Conservation (phyloP, 2,113 vertebrate genomes). For the Ophiodon elongatus region DNA sequence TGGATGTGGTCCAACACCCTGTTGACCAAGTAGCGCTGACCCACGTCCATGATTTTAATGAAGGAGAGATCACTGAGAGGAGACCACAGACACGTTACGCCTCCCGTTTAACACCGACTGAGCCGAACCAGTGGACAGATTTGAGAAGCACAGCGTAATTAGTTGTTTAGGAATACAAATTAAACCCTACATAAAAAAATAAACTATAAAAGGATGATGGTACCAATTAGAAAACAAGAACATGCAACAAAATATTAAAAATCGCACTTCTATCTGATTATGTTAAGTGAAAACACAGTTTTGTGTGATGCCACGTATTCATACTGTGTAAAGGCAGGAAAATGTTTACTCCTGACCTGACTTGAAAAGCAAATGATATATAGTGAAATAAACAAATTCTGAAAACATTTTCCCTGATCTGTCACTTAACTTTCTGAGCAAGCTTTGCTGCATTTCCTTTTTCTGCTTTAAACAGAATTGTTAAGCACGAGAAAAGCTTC, state of each 20-base stretch:
- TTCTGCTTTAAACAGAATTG: neutral
- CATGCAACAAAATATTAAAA: neutral
- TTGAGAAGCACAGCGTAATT: neutral
- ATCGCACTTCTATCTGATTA: neutral
- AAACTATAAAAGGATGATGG: neutral
- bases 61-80: slow-evolving; percentile 93
- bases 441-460: neutral
- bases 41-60: slow-evolving; percentile 99
- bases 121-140: neutral
- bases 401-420: neutral
- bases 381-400: no score
- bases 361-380: neutral
- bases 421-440: neutral
- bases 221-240: neutral
- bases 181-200: neutral
- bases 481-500: neutral
- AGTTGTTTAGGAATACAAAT: neutral
- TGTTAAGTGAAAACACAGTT: no score
- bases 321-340: neutral
- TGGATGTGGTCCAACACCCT: slow-evolving; percentile 97
- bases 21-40: slow-evolving; percentile 95
- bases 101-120: neutral
- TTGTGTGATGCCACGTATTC: no score
- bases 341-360: neutral
- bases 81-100: neutral